These are phyloP conservation scores for Archaeoteleia sp. DNA, from an alignment of 2,888 invertebrate species.

Conservation along the genomic window DNA sequence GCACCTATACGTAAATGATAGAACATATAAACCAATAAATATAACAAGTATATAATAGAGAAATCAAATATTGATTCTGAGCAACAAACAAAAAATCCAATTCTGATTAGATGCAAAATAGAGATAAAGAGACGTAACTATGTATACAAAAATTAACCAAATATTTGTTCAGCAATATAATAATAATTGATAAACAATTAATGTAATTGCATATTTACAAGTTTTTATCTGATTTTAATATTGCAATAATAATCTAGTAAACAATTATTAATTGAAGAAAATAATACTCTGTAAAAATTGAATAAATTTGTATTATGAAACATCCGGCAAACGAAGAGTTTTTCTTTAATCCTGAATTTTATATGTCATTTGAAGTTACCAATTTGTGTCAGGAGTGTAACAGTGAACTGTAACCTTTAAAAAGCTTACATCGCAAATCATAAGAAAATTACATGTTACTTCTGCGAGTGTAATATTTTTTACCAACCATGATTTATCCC, in stretches of 20 bases:
- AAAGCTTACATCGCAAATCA: slow-evolving; percentile 14
- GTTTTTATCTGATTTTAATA: no score
- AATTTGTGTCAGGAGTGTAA: no score
- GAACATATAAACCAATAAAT: not conserved
- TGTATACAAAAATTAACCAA: no score
- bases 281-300: no score
- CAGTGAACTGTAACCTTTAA: slow-evolving; percentile 20
- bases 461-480: slow-evolving; percentile 20
- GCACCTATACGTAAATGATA: slow-evolving; percentile 17
- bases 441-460: slow-evolving; percentile 29
- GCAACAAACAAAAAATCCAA: not conserved
- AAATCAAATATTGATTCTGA: not conserved
- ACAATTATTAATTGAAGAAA: no score
- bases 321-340: no score
- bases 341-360: no score
- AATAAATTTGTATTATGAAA: no score
- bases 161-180: no score
- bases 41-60: not conserved
- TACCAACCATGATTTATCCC: slow-evolving; percentile 28
- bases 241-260: no score
- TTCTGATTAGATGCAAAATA: not conserved
- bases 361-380: no score
- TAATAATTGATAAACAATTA: not conserved
- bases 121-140: no score
- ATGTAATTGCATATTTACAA: not conserved